phyloP scores from a whole-genome alignment of 2,113 vertebrate species.

The Malurus cyaneus region DNA sequence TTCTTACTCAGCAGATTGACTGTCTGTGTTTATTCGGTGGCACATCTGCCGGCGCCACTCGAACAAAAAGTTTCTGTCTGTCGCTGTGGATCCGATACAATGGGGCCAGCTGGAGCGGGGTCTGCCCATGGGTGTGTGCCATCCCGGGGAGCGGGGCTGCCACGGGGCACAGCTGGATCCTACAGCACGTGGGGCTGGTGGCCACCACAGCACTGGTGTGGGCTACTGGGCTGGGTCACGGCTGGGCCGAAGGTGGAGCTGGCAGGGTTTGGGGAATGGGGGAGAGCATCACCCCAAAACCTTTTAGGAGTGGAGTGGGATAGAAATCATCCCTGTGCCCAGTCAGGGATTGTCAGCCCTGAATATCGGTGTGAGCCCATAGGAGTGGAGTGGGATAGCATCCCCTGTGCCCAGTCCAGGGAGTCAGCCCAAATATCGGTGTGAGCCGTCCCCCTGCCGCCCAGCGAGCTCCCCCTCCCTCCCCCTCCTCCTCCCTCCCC shows the following conservation, averaged over 20 bases:
- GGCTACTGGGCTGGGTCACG: rapidly evolving
- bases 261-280: rapidly evolving
- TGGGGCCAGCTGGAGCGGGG: constrained; percentile 63
- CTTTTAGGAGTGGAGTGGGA: rapidly evolving
- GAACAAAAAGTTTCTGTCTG: constrained; percentile 68
- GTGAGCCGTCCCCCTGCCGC: too few relatives aligned
- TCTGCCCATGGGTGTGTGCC: constrained; percentile 3
- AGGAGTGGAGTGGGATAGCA: too few relatives aligned
- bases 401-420: too few relatives aligned
- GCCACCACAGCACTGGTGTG: background rate
- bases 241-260: rapidly evolving
- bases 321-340: rapidly evolving
- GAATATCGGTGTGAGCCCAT: too few relatives aligned
- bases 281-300: rapidly evolving
- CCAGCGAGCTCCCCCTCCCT: too few relatives aligned
- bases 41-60: constrained; percentile 60
- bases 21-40: constrained; percentile 68
- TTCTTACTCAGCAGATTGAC: constrained; percentile 69
- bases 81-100: constrained; percentile 56
- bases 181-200: background rate
- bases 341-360: too few relatives aligned
- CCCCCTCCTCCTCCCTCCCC: too few relatives aligned
- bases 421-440: too few relatives aligned
- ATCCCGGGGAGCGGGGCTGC: background rate
- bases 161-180: constrained; percentile 30